Conservation (phyloP, 2,113 vertebrate genomes). For the Pachyramphus minor region DNA sequence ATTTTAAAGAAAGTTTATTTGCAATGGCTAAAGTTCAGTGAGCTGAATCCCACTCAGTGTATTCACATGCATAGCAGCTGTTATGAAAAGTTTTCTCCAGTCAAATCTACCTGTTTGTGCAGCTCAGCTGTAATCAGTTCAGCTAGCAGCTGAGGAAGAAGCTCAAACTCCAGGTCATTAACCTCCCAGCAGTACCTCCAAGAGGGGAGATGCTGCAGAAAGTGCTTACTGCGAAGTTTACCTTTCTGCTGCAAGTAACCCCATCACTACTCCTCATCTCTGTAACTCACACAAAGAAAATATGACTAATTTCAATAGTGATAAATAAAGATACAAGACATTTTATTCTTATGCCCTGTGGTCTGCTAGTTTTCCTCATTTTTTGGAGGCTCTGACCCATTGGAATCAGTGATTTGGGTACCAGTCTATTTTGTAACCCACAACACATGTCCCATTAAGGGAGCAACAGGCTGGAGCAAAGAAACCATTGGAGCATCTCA, state of each 20-base stretch:
- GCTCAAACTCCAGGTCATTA: constrained; percentile 14
- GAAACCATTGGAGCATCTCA: background rate
- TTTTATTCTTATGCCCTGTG: background rate
- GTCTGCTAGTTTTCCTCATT: background rate
- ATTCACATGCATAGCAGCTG: background rate
- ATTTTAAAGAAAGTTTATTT: background rate
- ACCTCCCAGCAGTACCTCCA: constrained; percentile 17
- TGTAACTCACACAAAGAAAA: background rate
- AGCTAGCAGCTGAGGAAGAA: constrained; percentile 14
- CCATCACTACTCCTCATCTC: background rate
- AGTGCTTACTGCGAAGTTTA: background rate
- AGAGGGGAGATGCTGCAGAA: background rate
- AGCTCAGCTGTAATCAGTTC: constrained; percentile 31
- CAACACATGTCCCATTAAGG: background rate
- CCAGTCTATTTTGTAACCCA: background rate
- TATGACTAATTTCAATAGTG: background rate
- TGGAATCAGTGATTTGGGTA: background rate
- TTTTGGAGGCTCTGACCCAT: rapidly evolving
- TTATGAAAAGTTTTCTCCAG: background rate
- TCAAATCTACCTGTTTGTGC: background rate
- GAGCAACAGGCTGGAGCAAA: background rate
- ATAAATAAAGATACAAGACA: background rate
- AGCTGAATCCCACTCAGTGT: background rate
- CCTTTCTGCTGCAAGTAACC: background rate
- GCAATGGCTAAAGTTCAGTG: background rate